A percentile compares a stretch with the other conserved stretches of the same genome.
Conservation (phyloP, 37 sponge, comb jelly and placozoan genomes). For the Amphimedon queenslandica region DNA sequence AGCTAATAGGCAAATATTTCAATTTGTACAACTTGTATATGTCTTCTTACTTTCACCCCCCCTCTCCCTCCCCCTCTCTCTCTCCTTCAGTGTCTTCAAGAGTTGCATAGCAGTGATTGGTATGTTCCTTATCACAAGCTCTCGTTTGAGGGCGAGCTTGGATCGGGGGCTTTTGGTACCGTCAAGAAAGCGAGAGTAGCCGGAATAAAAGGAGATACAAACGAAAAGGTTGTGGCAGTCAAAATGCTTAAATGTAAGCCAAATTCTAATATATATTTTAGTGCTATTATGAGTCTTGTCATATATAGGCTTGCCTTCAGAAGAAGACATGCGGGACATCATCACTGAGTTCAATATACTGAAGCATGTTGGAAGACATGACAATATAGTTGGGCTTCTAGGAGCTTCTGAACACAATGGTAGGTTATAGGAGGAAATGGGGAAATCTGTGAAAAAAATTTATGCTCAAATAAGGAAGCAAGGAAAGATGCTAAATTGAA, state of each 20-base stretch:
- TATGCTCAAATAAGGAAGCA: no score
- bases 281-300: neutral
- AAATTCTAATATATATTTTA: neutral
- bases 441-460: no score
- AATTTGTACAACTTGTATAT: neutral
- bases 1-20: no score
- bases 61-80: neutral
- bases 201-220: neutral
- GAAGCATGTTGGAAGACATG: constrained; percentile 41
- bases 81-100: neutral
- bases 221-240: constrained; percentile 47
- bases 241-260: constrained; percentile 47
- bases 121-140: neutral
- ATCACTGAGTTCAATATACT: constrained; percentile 41
- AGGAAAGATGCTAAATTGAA: neutral
- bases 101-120: neutral
- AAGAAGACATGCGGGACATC: constrained; percentile 28
- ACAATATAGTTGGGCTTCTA: constrained; percentile 31
- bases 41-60: neutral
- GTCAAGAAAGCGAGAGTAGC: constrained; percentile 29
- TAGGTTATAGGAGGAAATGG: no score
- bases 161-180: constrained; percentile 51
- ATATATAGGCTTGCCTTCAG: constrained; percentile 3
- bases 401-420: constrained; percentile 22
- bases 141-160: constrained; percentile 7